phyloP scores from a whole-genome alignment of 2,113 vertebrate genomes.

The Chionis minor region DNA sequence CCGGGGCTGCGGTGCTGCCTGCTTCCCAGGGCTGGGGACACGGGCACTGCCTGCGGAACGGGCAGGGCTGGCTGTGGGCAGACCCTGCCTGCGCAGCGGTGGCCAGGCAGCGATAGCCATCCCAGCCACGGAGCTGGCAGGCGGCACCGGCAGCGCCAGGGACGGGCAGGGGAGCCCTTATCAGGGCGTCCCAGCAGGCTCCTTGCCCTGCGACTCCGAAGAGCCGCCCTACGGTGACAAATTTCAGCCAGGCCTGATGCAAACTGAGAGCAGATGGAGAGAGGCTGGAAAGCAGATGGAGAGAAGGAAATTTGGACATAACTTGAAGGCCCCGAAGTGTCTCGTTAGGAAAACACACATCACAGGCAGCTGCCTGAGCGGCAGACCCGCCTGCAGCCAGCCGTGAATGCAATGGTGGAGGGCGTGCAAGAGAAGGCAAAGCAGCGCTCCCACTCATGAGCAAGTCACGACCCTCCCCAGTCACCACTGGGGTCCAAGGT shows the following conservation, averaged over 20 bases:
- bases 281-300: not conserved
- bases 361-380: not conserved
- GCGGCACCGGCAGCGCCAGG: fast-evolving
- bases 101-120: not conserved
- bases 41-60: not conserved
- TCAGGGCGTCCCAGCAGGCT: fast-evolving
- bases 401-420: not conserved
- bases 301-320: not conserved
- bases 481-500: not conserved
- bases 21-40: fast-evolving
- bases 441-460: not conserved
- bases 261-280: not conserved
- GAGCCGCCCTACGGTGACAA: not conserved
- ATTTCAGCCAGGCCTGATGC: not conserved
- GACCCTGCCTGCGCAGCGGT: fast-evolving
- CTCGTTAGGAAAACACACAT: not conserved
- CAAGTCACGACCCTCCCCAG: not conserved
- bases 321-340: not conserved
- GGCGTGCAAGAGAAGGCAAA: not conserved
- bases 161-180: fast-evolving
- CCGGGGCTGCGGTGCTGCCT: fast-evolving
- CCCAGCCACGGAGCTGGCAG: not conserved
- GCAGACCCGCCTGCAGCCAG: not conserved
- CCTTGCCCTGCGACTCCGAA: fast-evolving
- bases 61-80: not conserved